Evolutionary conservation across 2,797 vertebrate species (phyloP).

Genomic region (Poeciliopsis presidionis): DNA sequence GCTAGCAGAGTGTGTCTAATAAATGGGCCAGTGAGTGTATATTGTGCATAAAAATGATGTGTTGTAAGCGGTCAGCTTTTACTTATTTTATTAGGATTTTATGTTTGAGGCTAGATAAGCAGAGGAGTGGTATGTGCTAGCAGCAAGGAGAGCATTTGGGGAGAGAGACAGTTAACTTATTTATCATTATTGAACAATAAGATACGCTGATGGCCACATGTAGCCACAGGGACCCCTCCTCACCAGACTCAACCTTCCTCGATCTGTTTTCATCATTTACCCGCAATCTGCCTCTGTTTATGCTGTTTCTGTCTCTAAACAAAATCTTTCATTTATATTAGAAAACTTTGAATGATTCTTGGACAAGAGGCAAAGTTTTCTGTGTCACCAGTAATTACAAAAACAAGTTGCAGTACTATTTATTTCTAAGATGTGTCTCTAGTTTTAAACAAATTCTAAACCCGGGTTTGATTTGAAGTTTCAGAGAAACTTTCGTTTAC

Average conservation of each 20-base stretch:
- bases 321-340: background rate
- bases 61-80: constrained; percentile 64
- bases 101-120: constrained; percentile 36
- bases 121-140: constrained; percentile 55
- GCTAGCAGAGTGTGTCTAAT: background rate
- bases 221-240: constrained; percentile 71
- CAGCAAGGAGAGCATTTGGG: constrained; percentile 59
- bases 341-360: background rate
- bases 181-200: constrained; percentile 79
- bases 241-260: constrained; percentile 58
- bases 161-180: constrained; percentile 73
- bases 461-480: background rate
- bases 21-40: background rate
- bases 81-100: constrained; percentile 71
- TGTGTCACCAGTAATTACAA: background rate
- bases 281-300: background rate
- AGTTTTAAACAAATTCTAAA: background rate
- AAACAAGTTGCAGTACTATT: background rate
- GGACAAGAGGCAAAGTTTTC: background rate
- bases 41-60: constrained; percentile 59
- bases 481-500: background rate
- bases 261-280: constrained; percentile 36
- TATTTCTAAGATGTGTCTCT: background rate
- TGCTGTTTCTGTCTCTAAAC: background rate
- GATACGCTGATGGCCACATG: constrained; percentile 50